phyloP scores from a whole-genome alignment of 2,797 vertebrate species.

The Numenius phaeopus region DNA sequence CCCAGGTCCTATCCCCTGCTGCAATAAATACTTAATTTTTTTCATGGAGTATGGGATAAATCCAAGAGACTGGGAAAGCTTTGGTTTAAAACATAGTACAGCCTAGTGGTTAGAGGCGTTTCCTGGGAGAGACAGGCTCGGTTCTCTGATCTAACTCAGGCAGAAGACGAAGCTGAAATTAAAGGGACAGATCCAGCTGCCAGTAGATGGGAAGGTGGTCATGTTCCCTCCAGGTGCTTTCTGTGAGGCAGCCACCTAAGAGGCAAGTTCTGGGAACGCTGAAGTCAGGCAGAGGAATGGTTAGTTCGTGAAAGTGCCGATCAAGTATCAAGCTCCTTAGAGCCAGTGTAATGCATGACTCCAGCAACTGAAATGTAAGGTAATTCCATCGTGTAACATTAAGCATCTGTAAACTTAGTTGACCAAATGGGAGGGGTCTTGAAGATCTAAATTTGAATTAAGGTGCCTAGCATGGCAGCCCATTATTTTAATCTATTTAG shows the following conservation, averaged over 20 bases:
- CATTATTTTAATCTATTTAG: background rate
- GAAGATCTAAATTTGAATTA: background rate
- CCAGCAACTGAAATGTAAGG: background rate
- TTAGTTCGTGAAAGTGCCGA: background rate
- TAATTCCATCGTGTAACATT: fast-evolving
- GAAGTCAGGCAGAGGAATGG: background rate
- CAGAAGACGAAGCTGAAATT: background rate
- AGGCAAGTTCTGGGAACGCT: background rate
- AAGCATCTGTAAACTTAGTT: background rate
- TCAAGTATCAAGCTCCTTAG: background rate
- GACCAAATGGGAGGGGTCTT: background rate
- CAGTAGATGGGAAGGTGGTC: background rate
- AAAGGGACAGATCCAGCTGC: background rate
- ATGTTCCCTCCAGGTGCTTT: background rate
- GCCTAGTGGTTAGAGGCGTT: background rate
- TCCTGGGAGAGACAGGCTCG: background rate
- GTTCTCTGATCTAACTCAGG: background rate
- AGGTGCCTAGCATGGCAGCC: background rate
- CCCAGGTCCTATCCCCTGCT: background rate
- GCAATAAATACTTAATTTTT: background rate
- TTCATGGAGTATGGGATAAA: background rate
- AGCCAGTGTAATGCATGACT: background rate
- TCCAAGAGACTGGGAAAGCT: background rate
- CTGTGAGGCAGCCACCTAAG: background rate
- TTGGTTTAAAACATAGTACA: background rate